Evolutionary conservation across 1,140 invertebrate species (phyloP), one percentile per base, ranked within the genome.

Genomic region (Palaemon carinicauda): DNA sequence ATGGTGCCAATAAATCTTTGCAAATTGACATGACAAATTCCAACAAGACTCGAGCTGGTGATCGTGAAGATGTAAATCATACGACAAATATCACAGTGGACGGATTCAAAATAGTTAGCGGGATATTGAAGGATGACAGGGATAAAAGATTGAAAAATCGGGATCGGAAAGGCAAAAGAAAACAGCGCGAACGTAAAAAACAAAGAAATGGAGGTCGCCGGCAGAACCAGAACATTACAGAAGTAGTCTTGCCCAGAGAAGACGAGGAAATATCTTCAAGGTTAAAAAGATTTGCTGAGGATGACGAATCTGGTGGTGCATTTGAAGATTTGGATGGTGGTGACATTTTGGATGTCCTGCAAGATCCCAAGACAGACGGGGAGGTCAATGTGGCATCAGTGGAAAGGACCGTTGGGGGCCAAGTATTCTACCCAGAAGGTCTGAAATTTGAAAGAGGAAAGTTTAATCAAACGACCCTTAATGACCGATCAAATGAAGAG

Each of bases 401-500:
- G 52, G 81, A 84, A 69, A 83, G 24, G 51, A 74, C 24, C n/a
- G 54, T 79, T 60, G 83, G 79, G 17, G 73, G 41, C 19, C 74
- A 60, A 27, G 51, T 75, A 41, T 88, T 79, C 50, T 86, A 78
- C n/a, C 87, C 89, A 1, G 81, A 87, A n/a, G 82, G 80, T 19
- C 87, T 90, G 52, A 90, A 89, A 78, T 90, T 89, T 85, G 88
- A 89, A 56, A 80, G 88, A 84, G 89, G 90, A 51, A 88, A 87
- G 71, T 88, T 90, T 51, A 89, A 90, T 73, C 90, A 90, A 54
- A 71, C 65, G 3, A 89, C 89, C 14, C 54, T 73, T 29, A 77
- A 89, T 19, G 89, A 90, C 29, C 65, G 85, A 10, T 91, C 91
- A 5, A 94, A 95, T 88, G 95, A 95, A 0, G 95, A 96, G 90